These are phyloP conservation scores for Meleagris gallopavo DNA, from an alignment of 2,113 vertebrate species.

Conservation along the genomic window DNA sequence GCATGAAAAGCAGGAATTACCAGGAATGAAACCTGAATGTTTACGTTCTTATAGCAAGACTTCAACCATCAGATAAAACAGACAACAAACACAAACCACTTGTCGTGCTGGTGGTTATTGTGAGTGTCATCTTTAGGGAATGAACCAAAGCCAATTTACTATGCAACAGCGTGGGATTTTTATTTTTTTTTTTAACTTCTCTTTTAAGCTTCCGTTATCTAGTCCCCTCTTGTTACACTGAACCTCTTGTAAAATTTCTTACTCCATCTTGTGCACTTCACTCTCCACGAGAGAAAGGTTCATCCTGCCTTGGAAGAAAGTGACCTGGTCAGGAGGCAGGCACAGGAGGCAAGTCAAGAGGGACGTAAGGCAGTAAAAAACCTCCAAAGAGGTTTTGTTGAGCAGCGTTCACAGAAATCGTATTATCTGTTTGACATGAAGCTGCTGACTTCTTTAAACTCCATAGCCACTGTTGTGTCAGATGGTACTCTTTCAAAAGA, in stretches of 20 bases:
- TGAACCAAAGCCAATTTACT: conserved; percentile 18
- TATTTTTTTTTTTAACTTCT: not conserved
- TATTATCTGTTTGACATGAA: not conserved
- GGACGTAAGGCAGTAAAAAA: not conserved
- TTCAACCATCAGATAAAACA: conserved; percentile 61
- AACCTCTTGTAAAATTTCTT: conserved; percentile 13
- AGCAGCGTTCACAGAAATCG: not conserved
- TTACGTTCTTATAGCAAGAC: conserved; percentile 34
- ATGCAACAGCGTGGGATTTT: conserved; percentile 1
- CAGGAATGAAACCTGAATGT: conserved; percentile 10
- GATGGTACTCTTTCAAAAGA: not conserved
- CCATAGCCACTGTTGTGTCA: not conserved
- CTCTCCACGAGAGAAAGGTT: not conserved
- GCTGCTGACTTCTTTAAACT: not conserved
- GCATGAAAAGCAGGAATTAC: not conserved
- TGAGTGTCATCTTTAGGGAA: conserved; percentile 43
- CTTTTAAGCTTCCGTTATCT: conserved; percentile 15
- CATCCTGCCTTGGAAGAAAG: not conserved
- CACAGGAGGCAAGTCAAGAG: not conserved
- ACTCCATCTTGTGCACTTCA: not conserved
- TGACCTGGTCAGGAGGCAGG: not conserved
- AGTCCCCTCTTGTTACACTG: not conserved
- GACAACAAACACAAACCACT: conserved; percentile 63
- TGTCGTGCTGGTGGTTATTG: conserved; percentile 5
- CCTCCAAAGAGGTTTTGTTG: not conserved